Base-by-base conservation (phyloP, 2,113 vertebrate species). In the Formicarius rufipectus region DNA sequence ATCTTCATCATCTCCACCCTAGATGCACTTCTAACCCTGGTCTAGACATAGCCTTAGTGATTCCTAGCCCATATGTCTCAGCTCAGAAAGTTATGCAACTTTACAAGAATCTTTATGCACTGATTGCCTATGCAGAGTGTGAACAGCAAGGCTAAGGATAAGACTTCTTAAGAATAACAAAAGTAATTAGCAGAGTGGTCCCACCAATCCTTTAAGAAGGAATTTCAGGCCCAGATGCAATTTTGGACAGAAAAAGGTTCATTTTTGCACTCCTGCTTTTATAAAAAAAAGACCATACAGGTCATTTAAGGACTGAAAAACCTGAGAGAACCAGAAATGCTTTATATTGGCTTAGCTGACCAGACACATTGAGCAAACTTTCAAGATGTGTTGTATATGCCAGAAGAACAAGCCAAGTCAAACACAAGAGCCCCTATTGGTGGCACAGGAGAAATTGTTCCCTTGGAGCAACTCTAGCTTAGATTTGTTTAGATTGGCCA, bases 331-430 rank as follows among this genome's bases (percentile, higher is more conserved):
- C 3, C 23, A 92, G 89, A 95, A 96, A 78, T 82, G 45, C 69
- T 93, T 97, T 96, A 84, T 87, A 87, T 89, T 95, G 91, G 89
- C 95, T 89, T 56, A 94, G 27, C 5, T 82, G 73, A 91, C 56
- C 39, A 87, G 35, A 81, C 73, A 78, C 90, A 78, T 3, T 75
- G 56, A 92, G 40, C 66, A 92, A 92, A 95, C 23, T 56, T 74
- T 81, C 3, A 8, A 90, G 60, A 81, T 75, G 27, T 64, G 69
- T 49, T 60, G 9, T 31, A 63, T 47, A 72, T 45, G 86, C 89
- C 93, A 95, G 63, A 93, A 87, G n/a, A 84, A 40, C 72, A 92
- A 91, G 91, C 89, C 95, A 96, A 94, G 69, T 49, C 77, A 95
- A 95, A 87, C 66, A 89, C 92, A 92, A 78, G 14, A 94, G 13